Base-by-base conservation (phyloP, 1,140 invertebrate species). In the Drosophila micromelanica region DNA sequence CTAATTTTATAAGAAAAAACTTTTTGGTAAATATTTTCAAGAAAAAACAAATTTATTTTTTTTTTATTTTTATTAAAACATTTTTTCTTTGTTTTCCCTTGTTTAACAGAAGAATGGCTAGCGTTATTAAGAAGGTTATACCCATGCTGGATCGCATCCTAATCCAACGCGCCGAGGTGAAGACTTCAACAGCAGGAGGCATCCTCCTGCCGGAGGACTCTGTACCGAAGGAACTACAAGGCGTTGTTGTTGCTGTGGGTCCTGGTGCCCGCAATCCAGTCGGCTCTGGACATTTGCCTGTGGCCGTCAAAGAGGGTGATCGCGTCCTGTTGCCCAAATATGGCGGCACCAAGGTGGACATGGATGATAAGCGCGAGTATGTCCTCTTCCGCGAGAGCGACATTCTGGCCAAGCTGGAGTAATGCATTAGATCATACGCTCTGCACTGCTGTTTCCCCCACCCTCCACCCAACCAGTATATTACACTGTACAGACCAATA, bases 141-240 rank as follows among this genome's bases (percentile, higher is more conserved):
- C 99, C 99, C 27, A 93, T 99, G 76, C 96, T 99, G 86, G 99
- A 99, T 92, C 94, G 99, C 85, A 97, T 99, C 61, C 93, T 99
- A 30, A 95, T 99, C 65, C 96, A 99, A 93, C 96, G 97, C 90
- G 96, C 98, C 37, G 97, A 98, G 87, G 96, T 98, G 37, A 93
- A 99, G 63, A 96, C 97, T 0, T 98, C 98, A 93, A 99, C 98
- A 8, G 98, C 98, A 92, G 97, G 98, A 43, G 99, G 99, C 49
- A 98, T 99, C 90, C 96, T 99, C 73, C 95, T 99, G 72, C 99
- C 99, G 2, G 99, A 99, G 92, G 99, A 99, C 92, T 96, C 98
- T 2, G 96, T 97, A 92, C 95, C 95, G 30, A 99, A 99, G 93
- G 97, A 99, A 65, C 93, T 99, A 12, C 95, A 97, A 87, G 99